Evolutionary conservation across 2,113 vertebrate genomes (phyloP), one percentile per base, ranked within the genome.

Genomic region (Plestiodon gilberti): DNA sequence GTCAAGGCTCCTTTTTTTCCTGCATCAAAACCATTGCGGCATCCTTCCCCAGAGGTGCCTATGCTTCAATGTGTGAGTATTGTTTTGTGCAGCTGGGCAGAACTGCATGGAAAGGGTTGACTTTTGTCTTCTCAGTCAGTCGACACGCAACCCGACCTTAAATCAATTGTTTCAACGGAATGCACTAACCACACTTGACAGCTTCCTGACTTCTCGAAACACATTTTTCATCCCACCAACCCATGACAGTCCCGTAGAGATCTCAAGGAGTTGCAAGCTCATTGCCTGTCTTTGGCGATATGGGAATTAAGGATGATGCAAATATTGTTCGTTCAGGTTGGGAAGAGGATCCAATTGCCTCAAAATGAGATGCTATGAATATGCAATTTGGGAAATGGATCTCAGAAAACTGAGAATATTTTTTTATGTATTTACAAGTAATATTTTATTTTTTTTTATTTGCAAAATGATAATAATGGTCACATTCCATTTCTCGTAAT

Each of bases 201-300:
- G 79, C 59, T 70, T 85, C 91, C 62, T 86, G 93, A 91, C 93
- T 93, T 64, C 20, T 83, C 80, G 17, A 8, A 89, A 84, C 79
- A 52, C 23, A 3, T 89, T 92, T 90, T 48, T 38, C 23, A 90
- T 93, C 73, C 40, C 10, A 18, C 40, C 88, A 91, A 91, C 86
- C 57, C 87, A 80, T 78, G 55, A 84, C 67, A 55, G 81, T 38
- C 89, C 83, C 87, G 77, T 15, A 71, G 84, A 25, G 3, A 77
- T 70, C 78, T 35, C 88, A 57, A 23, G 79, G 79, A 90, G 84
- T 75, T 8, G 38, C 74, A 57, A 33, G 67, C 67, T 84, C 89
- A 77, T 90, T 88, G 85, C 52, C 78, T 87, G 86, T 87, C 91
- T 87, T 89, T 76, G 82, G 85, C 28, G 84, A 88, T 48, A 76